Base-by-base conservation (phyloP, 2,113 vertebrate species). In the Petromus typicus region DNA sequence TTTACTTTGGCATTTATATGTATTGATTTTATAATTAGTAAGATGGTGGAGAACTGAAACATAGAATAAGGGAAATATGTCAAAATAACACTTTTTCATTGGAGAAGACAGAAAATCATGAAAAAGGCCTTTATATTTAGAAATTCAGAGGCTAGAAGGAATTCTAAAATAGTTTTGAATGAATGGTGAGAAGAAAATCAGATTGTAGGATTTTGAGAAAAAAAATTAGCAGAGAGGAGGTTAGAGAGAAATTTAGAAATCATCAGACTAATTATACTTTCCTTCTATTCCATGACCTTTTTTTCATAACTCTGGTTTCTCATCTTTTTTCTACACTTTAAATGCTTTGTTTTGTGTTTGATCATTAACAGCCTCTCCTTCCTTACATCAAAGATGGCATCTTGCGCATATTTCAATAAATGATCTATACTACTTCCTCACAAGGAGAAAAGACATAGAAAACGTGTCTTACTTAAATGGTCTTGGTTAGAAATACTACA, bases 181-280 rank as follows among this genome's bases (percentile, higher is more conserved):
- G 37, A 97, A 90, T 61, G 73, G 40, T 82, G 37, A 86, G 84
- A 79, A 63, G 91, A 32, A 32, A 86, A 57, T 45, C 54, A 85
- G 30, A 86, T 4, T 8, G 4, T 80, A 78, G 51, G 27, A 40
- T 69, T 93, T 86, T 80, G 69, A n/a, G 40, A 85, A 71, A 79
- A n/a, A 67, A n/a, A 90, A 23, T 59, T 71, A 90, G 17, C 79
- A 57, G 30, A 64, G 56, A 92, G 3, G n/a, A 7, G n/a, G 12
- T n/a, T 87, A 75, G 51, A 93, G 6, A 89, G 25, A 43, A 37
- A 82, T 86, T 37, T 89, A 64, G 63, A 92, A 84, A 56, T 4
- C n/a, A 23, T 51, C 18, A 34, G 54, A 40, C 32, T 80, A 57
- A 67, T 95, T 87, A 79, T 57, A 54, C 40, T 73, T 89, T 66